Evolutionary conservation across 2,113 vertebrate genomes (phyloP).

Genomic region (Phaethornis superciliosus): DNA sequence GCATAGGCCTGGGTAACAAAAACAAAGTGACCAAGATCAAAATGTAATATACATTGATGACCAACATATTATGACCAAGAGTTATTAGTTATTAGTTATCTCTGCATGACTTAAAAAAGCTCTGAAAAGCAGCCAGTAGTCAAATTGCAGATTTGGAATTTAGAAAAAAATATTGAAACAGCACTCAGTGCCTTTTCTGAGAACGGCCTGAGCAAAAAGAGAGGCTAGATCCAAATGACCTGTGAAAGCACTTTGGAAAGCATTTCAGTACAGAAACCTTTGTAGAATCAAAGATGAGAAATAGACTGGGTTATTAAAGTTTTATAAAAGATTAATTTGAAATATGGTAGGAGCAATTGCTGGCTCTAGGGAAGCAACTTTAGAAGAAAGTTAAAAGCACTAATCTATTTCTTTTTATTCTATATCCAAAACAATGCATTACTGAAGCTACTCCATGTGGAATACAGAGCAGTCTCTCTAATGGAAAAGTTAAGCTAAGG

Average conservation of each 20-base stretch:
- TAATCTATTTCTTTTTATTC: slow-evolving; percentile 46
- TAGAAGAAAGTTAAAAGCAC: slow-evolving; percentile 58
- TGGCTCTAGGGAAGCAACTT: slow-evolving; percentile 49
- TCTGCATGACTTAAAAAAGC: background rate
- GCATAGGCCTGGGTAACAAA: background rate
- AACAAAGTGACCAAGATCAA: background rate
- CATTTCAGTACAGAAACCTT: slow-evolving; percentile 27
- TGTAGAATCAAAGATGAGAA: slow-evolving; percentile 37
- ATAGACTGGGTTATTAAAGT: slow-evolving; percentile 39
- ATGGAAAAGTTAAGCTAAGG: slow-evolving; percentile 55
- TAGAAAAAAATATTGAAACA: background rate
- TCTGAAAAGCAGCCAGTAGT: background rate
- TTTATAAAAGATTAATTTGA: slow-evolving; percentile 48
- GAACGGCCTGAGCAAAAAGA: background rate
- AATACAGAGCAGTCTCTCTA: slow-evolving; percentile 27
- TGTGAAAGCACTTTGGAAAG: slow-evolving; percentile 31
- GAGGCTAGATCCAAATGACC: slow-evolving; percentile 23
- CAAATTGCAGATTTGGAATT: background rate
- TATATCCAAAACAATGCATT: slow-evolving; percentile 46
- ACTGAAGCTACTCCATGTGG: slow-evolving; percentile 39
- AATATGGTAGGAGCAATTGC: background rate
- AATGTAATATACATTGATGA: background rate
- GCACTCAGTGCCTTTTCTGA: background rate
- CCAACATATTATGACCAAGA: too few species aligned
- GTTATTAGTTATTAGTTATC: background rate